Conservation (phyloP, 1,140 invertebrate species). For the Brachionus plicatilis region DNA sequence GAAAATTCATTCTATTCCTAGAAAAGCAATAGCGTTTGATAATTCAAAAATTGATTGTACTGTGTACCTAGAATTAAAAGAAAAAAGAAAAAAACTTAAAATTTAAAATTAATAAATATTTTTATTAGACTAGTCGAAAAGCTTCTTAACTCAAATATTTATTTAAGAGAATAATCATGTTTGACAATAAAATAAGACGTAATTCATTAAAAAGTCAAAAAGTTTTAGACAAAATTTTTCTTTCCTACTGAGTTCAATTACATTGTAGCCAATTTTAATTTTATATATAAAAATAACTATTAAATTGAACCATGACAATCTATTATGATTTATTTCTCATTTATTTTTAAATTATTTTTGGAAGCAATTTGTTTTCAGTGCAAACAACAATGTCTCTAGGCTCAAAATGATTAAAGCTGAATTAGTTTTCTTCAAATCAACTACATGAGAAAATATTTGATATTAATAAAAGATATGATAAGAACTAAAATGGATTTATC, state of each 20-base stretch:
- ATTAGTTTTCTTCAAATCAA: not conserved
- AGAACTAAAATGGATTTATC: not conserved
- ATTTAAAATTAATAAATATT: not conserved
- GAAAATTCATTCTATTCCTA: not conserved
- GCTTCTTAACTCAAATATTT: not conserved
- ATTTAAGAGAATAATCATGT: not conserved
- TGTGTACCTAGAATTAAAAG: not conserved
- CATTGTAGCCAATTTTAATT: no score
- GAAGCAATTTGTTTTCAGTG: not conserved
- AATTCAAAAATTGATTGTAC: not conserved
- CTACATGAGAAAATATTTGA: not conserved
- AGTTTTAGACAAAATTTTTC: not conserved
- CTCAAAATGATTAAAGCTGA: not conserved
- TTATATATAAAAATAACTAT: no score
- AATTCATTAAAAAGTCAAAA: not conserved
- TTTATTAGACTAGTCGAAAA: not conserved
- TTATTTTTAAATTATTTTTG: not conserved
- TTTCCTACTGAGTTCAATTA: not conserved
- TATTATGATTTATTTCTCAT: no score
- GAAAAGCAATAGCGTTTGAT: not conserved
- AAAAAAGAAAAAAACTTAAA: not conserved
- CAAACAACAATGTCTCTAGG: not conserved
- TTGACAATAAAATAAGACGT: not conserved
- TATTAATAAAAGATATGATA: not conserved
- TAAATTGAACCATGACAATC: not conserved